Evolutionary conservation across 2,113 vertebrate genomes (phyloP).

Genomic region (Camelus dromedarius): DNA sequence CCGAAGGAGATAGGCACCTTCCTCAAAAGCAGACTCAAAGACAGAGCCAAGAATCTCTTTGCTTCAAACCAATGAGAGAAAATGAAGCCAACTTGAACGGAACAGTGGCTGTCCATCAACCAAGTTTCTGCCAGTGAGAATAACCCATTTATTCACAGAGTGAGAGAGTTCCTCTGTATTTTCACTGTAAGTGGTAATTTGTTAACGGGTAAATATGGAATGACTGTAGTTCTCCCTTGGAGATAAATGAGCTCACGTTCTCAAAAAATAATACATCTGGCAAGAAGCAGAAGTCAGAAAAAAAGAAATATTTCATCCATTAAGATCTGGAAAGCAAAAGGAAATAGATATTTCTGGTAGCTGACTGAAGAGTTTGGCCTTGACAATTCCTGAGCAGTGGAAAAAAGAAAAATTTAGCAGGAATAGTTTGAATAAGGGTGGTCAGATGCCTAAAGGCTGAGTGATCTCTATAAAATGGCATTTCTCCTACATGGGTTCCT

Average conservation of each 20-base stretch:
- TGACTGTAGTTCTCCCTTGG: conserved; percentile 60
- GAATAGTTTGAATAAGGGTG: not conserved
- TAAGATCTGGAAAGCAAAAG: conserved; percentile 53
- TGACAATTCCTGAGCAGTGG: not conserved
- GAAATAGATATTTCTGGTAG: conserved; percentile 13
- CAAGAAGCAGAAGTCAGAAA: conserved; percentile 6
- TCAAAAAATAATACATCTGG: conserved; percentile 12
- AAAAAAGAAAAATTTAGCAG: not conserved
- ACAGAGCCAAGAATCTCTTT: not conserved
- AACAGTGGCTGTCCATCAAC: not conserved
- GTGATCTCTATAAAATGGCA: not conserved
- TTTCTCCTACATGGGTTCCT: not conserved
- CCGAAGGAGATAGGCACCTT: not conserved
- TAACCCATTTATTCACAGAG: not conserved
- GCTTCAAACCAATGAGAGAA: conserved; percentile 8
- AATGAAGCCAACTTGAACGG: not conserved
- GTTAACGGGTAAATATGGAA: conserved; percentile 45
- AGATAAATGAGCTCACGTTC: conserved; percentile 59
- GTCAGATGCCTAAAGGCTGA: not conserved
- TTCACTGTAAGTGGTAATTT: conserved; percentile 25
- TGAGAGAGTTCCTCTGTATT: not conserved
- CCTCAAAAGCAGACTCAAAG: conserved; percentile 55
- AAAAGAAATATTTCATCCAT: not conserved
- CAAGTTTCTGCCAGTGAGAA: not conserved
- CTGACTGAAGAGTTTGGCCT: not conserved